Evolutionary conservation across 2,113 vertebrate species (phyloP), one percentile per base, ranked within the genome.

Genomic region (Agelaius tricolor): DNA sequence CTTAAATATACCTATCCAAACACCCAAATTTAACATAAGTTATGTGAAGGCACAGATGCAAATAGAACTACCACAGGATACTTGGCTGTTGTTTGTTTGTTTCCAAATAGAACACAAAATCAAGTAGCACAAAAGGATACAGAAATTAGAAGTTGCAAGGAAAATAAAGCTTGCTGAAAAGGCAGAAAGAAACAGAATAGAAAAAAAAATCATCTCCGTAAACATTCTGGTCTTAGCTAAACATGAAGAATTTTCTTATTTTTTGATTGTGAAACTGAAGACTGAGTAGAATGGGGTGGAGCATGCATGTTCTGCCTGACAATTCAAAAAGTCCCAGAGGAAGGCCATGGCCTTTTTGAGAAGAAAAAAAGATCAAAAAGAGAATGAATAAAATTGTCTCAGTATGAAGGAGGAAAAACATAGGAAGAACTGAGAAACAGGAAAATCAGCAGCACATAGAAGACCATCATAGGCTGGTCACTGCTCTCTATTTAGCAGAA

Each of bases 151-250:
- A 81, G 16, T 35, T 67, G 47, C 5, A 7, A 33, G 39, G 55
- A 39, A 89, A 87, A 75, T 18, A 77, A 80, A 81, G 13, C 21
- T 72, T 93, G 31, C 44, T 75, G 49, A 52, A 85, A 83, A 83
- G 21, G 30, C 13, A 74, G 54, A 79, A 73, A 58, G 11, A 44
- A 69, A 76, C 4, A 49, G 19, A 76, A 74, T 14, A 61, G 24
- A 26, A 33, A 78, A 87, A 47, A 39, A 61, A 24, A 27, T n/a
- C 2, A 4, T 30, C 37, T 15, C 22, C 0, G 0, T 85, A 88
- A 85, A 69, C 41, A 89, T 17, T 77, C 63, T 69, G 11, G 7
- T 15, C 77, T 85, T 61, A 66, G n/a, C 24, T 39, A 88, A 80
- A 11, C 41, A 92, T 21, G 23, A 83, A 80, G n/a, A 82, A 59